phyloP scores from a whole-genome alignment of 2,797 vertebrate genomes.

The Bradypodion ventrale region DNA sequence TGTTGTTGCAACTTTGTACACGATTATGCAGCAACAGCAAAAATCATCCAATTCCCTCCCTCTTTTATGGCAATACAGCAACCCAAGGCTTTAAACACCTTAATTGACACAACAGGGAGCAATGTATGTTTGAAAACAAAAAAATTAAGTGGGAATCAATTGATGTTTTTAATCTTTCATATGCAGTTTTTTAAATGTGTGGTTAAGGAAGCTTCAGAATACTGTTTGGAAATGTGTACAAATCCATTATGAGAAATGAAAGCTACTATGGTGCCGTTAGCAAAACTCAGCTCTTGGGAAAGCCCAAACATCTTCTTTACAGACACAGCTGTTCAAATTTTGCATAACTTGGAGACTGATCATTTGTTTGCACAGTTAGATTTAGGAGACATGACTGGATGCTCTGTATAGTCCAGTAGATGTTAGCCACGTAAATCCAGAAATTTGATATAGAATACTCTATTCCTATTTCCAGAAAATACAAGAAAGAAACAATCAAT shows the following conservation, averaged over 20 bases:
- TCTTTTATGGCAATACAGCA: slow-evolving; percentile 6
- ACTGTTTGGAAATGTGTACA: slow-evolving; percentile 29
- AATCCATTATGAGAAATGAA: slow-evolving; percentile 22
- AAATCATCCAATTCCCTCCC: slow-evolving; percentile 29
- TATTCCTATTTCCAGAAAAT: not conserved
- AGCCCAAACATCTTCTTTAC: not conserved
- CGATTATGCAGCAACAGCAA: slow-evolving; percentile 47
- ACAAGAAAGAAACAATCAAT: not conserved
- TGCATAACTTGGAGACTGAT: not conserved
- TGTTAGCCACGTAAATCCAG: not conserved
- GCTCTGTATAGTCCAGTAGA: not conserved
- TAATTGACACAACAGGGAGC: slow-evolving; percentile 41
- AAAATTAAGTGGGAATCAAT: slow-evolving; percentile 50
- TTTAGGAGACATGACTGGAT: not conserved
- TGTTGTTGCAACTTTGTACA: slow-evolving; percentile 35
- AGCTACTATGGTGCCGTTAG: not conserved
- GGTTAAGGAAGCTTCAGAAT: not conserved
- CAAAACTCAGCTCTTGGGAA: not conserved
- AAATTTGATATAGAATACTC: no score
- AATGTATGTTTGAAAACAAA: slow-evolving; percentile 39
- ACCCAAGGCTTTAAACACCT: slow-evolving; percentile 33
- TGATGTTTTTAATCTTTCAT: slow-evolving; percentile 56
- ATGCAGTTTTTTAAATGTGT: slow-evolving; percentile 49
- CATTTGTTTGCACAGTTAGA: no score
- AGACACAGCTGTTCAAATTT: not conserved